phyloP scores from a whole-genome alignment of 2,797 vertebrate species.

The Enteromius trimaculatus region DNA sequence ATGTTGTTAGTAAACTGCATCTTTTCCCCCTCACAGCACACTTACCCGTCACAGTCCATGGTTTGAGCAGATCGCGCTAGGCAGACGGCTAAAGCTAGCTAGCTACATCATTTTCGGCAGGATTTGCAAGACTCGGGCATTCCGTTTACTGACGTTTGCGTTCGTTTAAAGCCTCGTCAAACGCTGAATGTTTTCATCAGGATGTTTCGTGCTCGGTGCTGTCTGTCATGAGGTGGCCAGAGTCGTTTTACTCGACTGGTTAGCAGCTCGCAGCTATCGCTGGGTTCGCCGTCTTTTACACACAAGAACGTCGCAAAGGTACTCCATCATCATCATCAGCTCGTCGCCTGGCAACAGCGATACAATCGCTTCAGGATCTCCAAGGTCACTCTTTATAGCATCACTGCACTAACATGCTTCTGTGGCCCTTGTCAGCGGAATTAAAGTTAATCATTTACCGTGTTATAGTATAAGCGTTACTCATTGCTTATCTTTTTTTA shows the following conservation, averaged over 20 bases:
- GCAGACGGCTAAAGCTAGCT: slow-evolving; percentile 52
- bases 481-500: neutral
- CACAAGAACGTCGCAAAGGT: neutral
- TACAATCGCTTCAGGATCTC: neutral
- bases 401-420: neutral
- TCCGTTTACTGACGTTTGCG: neutral
- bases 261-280: slow-evolving; percentile 18
- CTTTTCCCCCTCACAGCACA: neutral
- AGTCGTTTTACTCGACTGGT: neutral
- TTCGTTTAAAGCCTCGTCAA: neutral
- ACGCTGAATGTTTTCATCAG: neutral
- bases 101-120: slow-evolving; percentile 42
- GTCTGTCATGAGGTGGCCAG: neutral
- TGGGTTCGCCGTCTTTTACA: slow-evolving; percentile 2
- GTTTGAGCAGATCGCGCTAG: slow-evolving; percentile 28
- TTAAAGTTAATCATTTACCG: neutral
- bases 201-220: neutral
- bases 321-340: slow-evolving; percentile 17
- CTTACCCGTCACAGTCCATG: slow-evolving; percentile 60
- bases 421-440: neutral
- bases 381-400: neutral
- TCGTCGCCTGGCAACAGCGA: slow-evolving; percentile 32
- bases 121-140: neutral
- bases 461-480: neutral
- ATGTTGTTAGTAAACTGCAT: neutral